Conservation (phyloP, 2,113 vertebrate species). For the Salvelinus sp. region DNA sequence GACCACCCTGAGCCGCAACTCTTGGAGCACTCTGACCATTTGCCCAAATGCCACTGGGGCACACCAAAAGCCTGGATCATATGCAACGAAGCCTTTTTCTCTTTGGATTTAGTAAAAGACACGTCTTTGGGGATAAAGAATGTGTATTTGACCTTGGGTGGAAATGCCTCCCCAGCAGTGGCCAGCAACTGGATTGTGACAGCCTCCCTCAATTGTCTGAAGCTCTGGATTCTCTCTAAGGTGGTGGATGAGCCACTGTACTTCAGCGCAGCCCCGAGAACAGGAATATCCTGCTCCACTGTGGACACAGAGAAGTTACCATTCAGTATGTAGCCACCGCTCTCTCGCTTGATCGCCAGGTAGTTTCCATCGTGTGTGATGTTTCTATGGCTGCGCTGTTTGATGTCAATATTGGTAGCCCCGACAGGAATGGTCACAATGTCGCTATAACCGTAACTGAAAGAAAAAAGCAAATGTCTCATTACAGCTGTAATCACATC, state of each 20-base stretch:
- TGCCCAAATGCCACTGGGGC: constrained; percentile 85
- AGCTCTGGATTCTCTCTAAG: constrained; percentile 93
- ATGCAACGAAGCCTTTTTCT: constrained; percentile 74
- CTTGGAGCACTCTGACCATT: constrained; percentile 92
- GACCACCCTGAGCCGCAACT: constrained; percentile 91
- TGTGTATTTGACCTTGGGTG: constrained; percentile 87
- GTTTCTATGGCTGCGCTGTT: constrained; percentile 89
- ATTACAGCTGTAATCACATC: not conserved
- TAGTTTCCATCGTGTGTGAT: constrained; percentile 90
- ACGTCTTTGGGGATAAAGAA: constrained; percentile 89
- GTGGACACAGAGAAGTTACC: constrained; percentile 90
- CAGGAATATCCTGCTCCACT: constrained; percentile 88
- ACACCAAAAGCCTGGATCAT: constrained; percentile 77
- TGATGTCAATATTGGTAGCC: constrained; percentile 93
- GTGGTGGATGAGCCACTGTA: constrained; percentile 94
- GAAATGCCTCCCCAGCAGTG: constrained; percentile 77
- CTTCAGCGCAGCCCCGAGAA: constrained; percentile 87
- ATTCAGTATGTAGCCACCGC: constrained; percentile 87
- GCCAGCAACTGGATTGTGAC: constrained; percentile 87
- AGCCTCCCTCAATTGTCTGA: constrained; percentile 81
- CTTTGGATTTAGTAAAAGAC: constrained; percentile 77
- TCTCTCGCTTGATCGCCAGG: constrained; percentile 83
- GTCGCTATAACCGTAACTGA: constrained; percentile 91
- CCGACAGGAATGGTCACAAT: constrained; percentile 91
- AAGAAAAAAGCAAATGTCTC: constrained; percentile 4